A percentile compares a stretch with the other conserved stretches of the same genome.
Conservation (phyloP, 2,797 vertebrate species). For the Poeciliopsis turneri region DNA sequence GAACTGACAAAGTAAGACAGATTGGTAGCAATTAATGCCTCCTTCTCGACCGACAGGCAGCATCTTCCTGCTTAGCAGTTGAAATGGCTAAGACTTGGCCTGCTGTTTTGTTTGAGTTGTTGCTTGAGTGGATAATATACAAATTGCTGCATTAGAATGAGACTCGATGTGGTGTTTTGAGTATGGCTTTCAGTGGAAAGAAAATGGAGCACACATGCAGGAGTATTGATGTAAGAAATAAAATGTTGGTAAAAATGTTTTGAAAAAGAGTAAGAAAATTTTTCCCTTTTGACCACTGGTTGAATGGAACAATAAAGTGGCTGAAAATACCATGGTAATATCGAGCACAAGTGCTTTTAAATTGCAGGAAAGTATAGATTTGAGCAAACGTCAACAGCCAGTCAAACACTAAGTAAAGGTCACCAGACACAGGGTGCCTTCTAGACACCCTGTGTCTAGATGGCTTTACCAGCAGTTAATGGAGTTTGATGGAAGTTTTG, state of each 20-base stretch:
- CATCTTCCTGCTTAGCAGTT: slow-evolving; percentile 24
- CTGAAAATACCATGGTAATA: not conserved
- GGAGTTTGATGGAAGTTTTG: slow-evolving; percentile 4
- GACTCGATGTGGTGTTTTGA: not conserved
- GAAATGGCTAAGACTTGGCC: slow-evolving; percentile 31
- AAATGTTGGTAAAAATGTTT: not conserved
- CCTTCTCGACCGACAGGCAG: slow-evolving; percentile 26
- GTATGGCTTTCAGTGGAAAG: not conserved
- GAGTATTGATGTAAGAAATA: not conserved
- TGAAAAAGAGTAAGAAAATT: not conserved
- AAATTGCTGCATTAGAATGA: slow-evolving; percentile 5
- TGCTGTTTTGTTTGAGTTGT: slow-evolving; percentile 17
- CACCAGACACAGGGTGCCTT: not conserved
- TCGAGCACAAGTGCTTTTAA: not conserved
- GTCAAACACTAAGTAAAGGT: slow-evolving; percentile 6
- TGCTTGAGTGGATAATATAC: slow-evolving; percentile 8
- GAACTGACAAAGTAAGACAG: slow-evolving; percentile 44
- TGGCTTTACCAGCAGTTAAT: not conserved
- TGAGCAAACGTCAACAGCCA: slow-evolving; percentile 6
- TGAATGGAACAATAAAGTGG: not conserved
- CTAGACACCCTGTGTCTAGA: not conserved
- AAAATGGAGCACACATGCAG: not conserved
- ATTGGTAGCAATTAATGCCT: slow-evolving; percentile 32
- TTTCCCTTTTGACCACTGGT: not conserved
- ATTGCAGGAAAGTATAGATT: slow-evolving; percentile 1